Conservation (phyloP, 2,113 vertebrate genomes). For the Euleptes europaea region DNA sequence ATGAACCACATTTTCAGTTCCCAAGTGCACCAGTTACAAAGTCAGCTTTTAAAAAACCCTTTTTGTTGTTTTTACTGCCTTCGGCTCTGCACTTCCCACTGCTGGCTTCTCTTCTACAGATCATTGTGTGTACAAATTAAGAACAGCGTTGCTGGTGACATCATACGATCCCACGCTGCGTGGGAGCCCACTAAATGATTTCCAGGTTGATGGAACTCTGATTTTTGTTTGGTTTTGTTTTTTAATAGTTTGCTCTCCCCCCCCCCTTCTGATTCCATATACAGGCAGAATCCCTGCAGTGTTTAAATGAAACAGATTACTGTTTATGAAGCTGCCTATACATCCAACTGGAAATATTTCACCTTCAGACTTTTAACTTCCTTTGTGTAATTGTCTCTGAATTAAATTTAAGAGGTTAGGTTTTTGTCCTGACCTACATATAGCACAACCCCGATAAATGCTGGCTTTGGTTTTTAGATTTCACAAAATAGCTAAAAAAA, state of each 20-base stretch:
- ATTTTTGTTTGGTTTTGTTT: constrained; percentile 32
- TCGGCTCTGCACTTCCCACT: constrained; percentile 18
- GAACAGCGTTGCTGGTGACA: constrained; percentile 16
- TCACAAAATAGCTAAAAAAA: neutral
- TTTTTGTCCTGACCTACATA: constrained; percentile 34
- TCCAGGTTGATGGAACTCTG: constrained; percentile 47
- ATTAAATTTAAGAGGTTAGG: constrained; percentile 49
- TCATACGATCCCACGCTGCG: constrained; percentile 11
- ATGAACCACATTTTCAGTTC: neutral
- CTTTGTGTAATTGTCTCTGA: constrained; percentile 31
- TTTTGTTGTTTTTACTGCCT: neutral
- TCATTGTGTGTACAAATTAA: constrained; percentile 32
- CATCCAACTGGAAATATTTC: constrained; percentile 39
- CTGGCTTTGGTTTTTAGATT: neutral
- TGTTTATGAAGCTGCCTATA: constrained; percentile 28
- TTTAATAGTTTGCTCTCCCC: neutral
- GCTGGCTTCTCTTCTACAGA: constrained; percentile 38
- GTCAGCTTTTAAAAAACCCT: neutral
- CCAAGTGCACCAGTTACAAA: neutral
- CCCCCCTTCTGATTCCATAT: constrained; percentile 33
- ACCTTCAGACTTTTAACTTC: rapidly evolving
- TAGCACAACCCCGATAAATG: constrained; percentile 40
- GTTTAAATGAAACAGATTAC: constrained; percentile 42
- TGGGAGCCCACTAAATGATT: constrained; percentile 38
- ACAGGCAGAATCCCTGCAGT: constrained; percentile 19